Evolutionary conservation across 1,140 invertebrate species (phyloP), one percentile per base, ranked within the genome.

Genomic region (Nebria ingens): DNA sequence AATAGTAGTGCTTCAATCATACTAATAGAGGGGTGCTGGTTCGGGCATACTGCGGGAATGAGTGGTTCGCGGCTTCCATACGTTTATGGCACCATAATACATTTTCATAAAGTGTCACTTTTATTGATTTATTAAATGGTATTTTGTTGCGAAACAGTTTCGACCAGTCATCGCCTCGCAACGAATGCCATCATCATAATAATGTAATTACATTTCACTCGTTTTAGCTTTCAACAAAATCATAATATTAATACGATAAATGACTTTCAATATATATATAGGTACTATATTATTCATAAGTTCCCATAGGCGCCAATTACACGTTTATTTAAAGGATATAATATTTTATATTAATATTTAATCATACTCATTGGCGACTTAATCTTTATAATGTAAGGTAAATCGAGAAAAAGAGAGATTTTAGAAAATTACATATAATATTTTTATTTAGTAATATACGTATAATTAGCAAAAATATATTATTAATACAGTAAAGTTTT

Each of bases 71-170:
- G n/a, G n/a, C 25, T 34, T 34, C 40, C 40, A 45, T 45, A 45
- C 40, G 40, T 45, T 45, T 45, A 45, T 45, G 15, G 17, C 9
- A 45, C 9, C 40, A 45, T 45, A 45, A 45, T 45, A 45, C 17
- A 45, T 45, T 45, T 45, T 45, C 40, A 45, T 45, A 45, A 45
- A 45, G 40, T 45, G 40, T 45, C 40, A 45, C 40, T 45, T 45
- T 45, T 45, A 45, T 45, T 45, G 40, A 45, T 45, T 45, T 45
- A 45, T 45, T 45, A 45, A 45, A 45, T 45, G 40, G 40, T 17
- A 45, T 45, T 45, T 45, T 45, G 40, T 17, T n/a, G n/a, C n/a
- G 40, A 45, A 45, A 17, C 15, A 45, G 40, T 45, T 45, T 34
- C 25, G 25, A 34, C 40, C 40, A 11, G 40, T 45, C 6, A 45